Evolutionary conservation across 2,113 vertebrate species (phyloP), one percentile per base, ranked within the genome.

Genomic region (Ceyx margarethae): DNA sequence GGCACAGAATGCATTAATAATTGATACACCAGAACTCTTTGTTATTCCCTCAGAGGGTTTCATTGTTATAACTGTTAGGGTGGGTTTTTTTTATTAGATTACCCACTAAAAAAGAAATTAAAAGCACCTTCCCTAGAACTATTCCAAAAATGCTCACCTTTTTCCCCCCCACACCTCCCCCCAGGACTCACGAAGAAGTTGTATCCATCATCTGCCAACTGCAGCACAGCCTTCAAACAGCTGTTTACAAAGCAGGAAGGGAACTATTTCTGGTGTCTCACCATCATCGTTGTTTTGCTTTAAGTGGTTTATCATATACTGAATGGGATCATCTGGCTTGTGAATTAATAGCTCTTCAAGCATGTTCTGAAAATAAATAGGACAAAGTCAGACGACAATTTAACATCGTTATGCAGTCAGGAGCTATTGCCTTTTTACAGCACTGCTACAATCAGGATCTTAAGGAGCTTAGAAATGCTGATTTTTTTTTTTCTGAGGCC

Each of bases 311-410:
- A 99, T 98, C 97, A 99, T 97, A 96, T 97, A 98, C 37, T 95
- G 77, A 77, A 99, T 95, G 3, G 98, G 98, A 50, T 99, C 98
- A 10, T 97, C 85, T 2, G 99, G 99, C 87, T 97, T 98, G 74
- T 98, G 97, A 43, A 98, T 97, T 67, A 99, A 86, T 60, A 99
- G 96, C 37, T 97, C 97, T 93, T 97, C 97, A 94, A 99, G 80
- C 96, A 99, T 92, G 64, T 45, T 96, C 99, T 99, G 96, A 60
- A 91, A 96, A 97, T 48, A 95, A 85, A 97, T 46, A 85, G 89
- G 86, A 76, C 45, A 79, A 81, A 90, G 81, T 74, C 46, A 77
- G 72, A 65, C 73, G 76, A 57, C 91, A 71, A 74, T 28, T 23
- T 7, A 68, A 42, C 28, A 10, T 3, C 42, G 78, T 67, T 19